Evolutionary conservation across 2,113 vertebrate genomes (phyloP).

Genomic region (Triplophysa rosa): DNA sequence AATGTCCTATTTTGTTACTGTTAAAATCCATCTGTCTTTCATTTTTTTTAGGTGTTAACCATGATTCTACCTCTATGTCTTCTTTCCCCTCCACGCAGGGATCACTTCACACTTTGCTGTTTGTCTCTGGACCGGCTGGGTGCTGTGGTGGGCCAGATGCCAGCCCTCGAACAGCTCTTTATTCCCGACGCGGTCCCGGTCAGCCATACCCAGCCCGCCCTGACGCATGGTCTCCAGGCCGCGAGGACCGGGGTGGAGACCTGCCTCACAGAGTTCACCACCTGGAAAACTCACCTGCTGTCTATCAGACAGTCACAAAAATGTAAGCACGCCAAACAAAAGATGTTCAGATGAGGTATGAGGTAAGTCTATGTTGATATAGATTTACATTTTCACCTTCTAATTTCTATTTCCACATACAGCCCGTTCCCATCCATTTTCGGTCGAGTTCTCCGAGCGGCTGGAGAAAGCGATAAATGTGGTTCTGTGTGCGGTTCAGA

Average conservation of each 20-base stretch:
- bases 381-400: not conserved
- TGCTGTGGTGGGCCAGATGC: conserved; percentile 75
- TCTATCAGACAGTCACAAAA: conserved; percentile 59
- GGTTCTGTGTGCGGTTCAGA: conserved; percentile 87
- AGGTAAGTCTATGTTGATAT: not conserved
- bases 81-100: conserved; percentile 72
- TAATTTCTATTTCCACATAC: not conserved
- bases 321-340: conserved; percentile 29
- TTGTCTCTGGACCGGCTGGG: conserved; percentile 77
- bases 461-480: conserved; percentile 82
- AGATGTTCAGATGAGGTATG: too few species aligned
- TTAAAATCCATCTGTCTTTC: not conserved
- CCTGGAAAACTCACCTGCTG: conserved; percentile 84
- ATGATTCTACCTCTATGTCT: not conserved
- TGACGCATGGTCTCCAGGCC: conserved; percentile 79
- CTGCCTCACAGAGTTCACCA: conserved; percentile 77
- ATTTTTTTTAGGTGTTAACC: not conserved
- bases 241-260: conserved; percentile 78
- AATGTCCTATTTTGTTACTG: not conserved
- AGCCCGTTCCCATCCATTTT: conserved; percentile 70
- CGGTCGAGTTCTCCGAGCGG: conserved; percentile 79
- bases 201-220: conserved; percentile 63
- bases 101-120: conserved; percentile 79
- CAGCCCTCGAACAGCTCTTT: conserved; percentile 80
- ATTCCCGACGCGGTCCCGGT: conserved; percentile 60